Base-by-base conservation (phyloP, 2,797 vertebrate genomes). In the Lutjanus campechanus region DNA sequence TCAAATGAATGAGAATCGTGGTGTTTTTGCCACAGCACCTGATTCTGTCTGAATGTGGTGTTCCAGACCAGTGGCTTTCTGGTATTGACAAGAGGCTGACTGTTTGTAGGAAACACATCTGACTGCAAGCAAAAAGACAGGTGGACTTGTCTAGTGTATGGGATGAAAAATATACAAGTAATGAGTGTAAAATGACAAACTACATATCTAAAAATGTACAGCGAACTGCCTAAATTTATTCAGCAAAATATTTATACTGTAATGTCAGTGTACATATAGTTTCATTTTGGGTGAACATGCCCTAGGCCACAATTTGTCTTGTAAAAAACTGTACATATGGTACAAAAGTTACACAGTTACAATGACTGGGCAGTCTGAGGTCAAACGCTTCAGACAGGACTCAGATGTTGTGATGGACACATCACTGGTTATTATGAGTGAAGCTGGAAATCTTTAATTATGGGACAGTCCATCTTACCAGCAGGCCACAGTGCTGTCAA, bases 301-400 rank as follows among this genome's bases (percentile, higher is more conserved):
- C 25, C 8, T 6, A 25, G 7, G n/a, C 1, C 7, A n/a, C 16
- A 36, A 36, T 36, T 11, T 29, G 25, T 22, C 40, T 49, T 25
- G 5, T 29, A 44, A 63, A 19, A 44, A 36, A 40, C 17, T 12
- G 29, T 59, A 51, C 10, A 36, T 41, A 56, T 25, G 9, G 16
- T 47, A 8, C 22, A 20, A 16, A 51, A 7, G 13, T 51, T 20
- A 54, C 40, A 29, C 15, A 60, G 49, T 36, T 16, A 25, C 54
- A 81, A 25, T 79, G 66, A 85, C 82, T 77, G 58, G 64, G 69
- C 75, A 59, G 65, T 58, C 62, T 80, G 63, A 75, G 54, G 67
- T 69, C 40, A 58, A 63, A 25, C 29, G 2, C 29, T 11, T 65
- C 63, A 78, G 76, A 80, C 73, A 46, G 43, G 29, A 82, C 72